Conservation (phyloP, 2,888 invertebrate genomes). For the Blastobasis lacticolella region DNA sequence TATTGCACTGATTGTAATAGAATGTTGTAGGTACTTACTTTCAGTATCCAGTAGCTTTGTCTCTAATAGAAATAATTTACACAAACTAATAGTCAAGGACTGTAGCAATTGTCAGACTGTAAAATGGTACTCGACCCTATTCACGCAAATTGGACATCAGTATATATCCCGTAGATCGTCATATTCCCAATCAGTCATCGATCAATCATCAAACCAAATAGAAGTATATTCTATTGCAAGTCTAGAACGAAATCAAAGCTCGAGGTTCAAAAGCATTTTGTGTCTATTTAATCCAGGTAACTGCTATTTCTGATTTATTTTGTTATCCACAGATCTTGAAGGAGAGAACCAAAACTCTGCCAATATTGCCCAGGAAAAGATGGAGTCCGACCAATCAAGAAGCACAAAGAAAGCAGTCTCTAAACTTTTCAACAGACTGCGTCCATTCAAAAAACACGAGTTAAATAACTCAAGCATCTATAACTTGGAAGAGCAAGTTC, state of each 20-base stretch:
- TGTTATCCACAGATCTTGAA: not conserved
- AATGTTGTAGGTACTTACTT: not conserved
- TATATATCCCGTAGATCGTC: not conserved
- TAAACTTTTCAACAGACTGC: not conserved
- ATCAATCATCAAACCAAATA: not conserved
- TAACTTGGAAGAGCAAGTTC: not conserved
- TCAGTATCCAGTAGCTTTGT: not conserved
- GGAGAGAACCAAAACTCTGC: not conserved
- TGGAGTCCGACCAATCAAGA: not conserved
- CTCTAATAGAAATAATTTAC: not conserved
- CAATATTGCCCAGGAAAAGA: not conserved
- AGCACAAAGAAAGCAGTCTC: not conserved
- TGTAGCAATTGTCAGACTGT: not conserved
- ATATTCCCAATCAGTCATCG: not conserved
- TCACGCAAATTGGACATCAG: not conserved
- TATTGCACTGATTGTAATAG: not conserved
- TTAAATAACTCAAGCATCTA: not conserved
- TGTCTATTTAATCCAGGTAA: not conserved
- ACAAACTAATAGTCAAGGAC: not conserved
- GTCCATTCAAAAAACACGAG: not conserved
- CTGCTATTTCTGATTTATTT: not conserved
- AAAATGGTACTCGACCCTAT: not conserved
- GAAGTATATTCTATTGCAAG: not conserved
- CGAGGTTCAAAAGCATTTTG: not conserved
- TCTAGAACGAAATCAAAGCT: not conserved